phyloP scores from a whole-genome alignment of 2,888 invertebrate species.

The Hofmannophila pseudospretella region DNA sequence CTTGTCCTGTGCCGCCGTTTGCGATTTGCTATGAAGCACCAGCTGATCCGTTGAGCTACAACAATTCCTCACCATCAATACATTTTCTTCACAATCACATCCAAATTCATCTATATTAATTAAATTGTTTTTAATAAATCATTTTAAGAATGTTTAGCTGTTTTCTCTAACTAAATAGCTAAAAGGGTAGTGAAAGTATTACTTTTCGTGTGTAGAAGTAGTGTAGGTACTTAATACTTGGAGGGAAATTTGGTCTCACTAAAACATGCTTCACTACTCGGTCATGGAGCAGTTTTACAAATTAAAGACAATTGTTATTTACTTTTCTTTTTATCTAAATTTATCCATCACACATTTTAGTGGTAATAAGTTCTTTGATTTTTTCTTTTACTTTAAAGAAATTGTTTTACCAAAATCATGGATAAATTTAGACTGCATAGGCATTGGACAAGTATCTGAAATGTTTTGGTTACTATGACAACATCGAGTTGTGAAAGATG shows the following conservation, averaged over 20 bases:
- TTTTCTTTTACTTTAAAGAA: too few species aligned
- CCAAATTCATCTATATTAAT: background rate
- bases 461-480: constrained; percentile 33
- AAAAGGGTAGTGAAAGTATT: background rate
- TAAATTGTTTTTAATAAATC: background rate
- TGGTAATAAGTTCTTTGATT: too few species aligned
- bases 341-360: too few species aligned
- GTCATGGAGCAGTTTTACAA: constrained; percentile 34
- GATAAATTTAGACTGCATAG: constrained; percentile 2
- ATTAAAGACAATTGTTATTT: constrained; percentile 2
- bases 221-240: background rate
- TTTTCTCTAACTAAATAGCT: background rate
- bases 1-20: constrained; percentile 55
- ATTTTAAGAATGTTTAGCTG: too few species aligned
- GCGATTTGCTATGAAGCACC: constrained; percentile 70
- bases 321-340: constrained; percentile 6
- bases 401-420: too few species aligned
- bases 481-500: constrained; percentile 45
- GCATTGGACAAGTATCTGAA: constrained; percentile 5
- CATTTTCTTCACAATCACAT: background rate
- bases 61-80: constrained; percentile 12
- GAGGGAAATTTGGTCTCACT: constrained; percentile 9
- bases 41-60: constrained; percentile 66
- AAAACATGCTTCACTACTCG: constrained; percentile 39
- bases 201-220: background rate